Conservation (phyloP, 2,888 invertebrate genomes). For the Tiliacea aurago region DNA sequence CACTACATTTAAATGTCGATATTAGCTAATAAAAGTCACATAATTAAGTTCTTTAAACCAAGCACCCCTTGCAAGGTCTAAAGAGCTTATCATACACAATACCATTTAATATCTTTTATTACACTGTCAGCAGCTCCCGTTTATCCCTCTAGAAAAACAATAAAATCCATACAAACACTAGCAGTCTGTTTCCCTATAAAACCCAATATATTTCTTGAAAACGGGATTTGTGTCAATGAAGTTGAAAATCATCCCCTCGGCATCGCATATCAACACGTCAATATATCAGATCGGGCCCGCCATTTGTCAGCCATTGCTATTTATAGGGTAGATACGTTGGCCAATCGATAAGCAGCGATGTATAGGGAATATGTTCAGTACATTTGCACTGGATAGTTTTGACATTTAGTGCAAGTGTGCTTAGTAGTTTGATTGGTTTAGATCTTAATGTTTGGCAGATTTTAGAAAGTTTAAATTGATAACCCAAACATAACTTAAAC, state of each 20-base stretch:
- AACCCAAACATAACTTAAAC: neutral
- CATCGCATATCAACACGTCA: conserved; percentile 79
- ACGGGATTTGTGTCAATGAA: conserved; percentile 75
- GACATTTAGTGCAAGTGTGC: conserved; percentile 14
- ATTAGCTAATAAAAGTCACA: conserved; percentile 1
- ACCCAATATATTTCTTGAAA: conserved; percentile 73
- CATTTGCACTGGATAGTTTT: conserved; percentile 47
- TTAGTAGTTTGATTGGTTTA: conserved; percentile 12
- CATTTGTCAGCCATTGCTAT: conserved; percentile 79
- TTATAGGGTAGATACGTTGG: conserved; percentile 73
- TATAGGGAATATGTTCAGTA: conserved; percentile 54
- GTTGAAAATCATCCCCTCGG: conserved; percentile 73
- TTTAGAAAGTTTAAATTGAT: neutral
- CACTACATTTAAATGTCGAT: neutral
- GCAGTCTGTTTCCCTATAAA: conserved; percentile 67
- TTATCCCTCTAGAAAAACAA: conserved; percentile 65
- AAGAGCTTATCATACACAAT: conserved; percentile 50
- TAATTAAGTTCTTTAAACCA: conserved; percentile 10
- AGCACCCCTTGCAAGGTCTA: conserved; percentile 14
- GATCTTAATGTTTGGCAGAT: neutral
- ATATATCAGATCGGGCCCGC: conserved; percentile 79
- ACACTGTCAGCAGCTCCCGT: conserved; percentile 40
- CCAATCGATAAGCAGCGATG: conserved; percentile 63
- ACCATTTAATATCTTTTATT: conserved; percentile 56
- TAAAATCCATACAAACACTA: conserved; percentile 64